phyloP scores from a whole-genome alignment of 1,140 invertebrate genomes.

The Bradysia coprophila region DNA sequence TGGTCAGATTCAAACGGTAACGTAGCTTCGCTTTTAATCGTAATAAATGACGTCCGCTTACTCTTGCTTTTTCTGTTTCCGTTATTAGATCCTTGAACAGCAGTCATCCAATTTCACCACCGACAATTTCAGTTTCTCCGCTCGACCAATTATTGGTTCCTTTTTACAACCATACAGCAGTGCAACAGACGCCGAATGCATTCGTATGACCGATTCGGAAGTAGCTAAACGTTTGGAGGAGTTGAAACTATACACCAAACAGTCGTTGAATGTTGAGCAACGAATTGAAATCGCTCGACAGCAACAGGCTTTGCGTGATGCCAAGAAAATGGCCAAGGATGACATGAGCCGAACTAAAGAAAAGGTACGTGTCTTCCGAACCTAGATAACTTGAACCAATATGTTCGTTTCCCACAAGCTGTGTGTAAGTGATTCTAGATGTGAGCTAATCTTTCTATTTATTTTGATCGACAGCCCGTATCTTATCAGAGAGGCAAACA shows the following conservation, averaged over 20 bases:
- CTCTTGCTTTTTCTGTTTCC: slow-evolving; percentile 5
- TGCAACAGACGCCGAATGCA: slow-evolving; percentile 30
- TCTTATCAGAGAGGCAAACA: no score
- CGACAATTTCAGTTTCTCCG: slow-evolving; percentile 85
- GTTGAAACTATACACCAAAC: slow-evolving; percentile 20
- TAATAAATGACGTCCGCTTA: neutral
- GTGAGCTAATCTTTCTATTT: no score
- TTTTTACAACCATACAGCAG: slow-evolving; percentile 55
- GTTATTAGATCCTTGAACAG: slow-evolving; percentile 53
- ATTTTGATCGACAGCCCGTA: no score
- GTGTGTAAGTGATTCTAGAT: no score
- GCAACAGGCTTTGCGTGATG: slow-evolving; percentile 40
- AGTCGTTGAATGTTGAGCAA: slow-evolving; percentile 42
- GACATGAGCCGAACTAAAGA: slow-evolving; percentile 27
- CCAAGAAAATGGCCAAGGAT: slow-evolving; percentile 31
- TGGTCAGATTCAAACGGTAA: slow-evolving; percentile 31
- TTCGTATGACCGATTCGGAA: slow-evolving; percentile 39
- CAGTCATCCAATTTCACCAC: slow-evolving; percentile 56
- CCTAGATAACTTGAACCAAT: no score
- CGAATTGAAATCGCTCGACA: slow-evolving; percentile 41
- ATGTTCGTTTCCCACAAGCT: no score
- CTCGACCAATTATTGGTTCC: slow-evolving; percentile 71
- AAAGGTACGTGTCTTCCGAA: no score
- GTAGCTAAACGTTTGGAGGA: slow-evolving; percentile 30
- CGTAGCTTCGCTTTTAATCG: slow-evolving; percentile 4